phyloP scores from a whole-genome alignment of 2,797 vertebrate genomes.

The Salarias fasciatus region DNA sequence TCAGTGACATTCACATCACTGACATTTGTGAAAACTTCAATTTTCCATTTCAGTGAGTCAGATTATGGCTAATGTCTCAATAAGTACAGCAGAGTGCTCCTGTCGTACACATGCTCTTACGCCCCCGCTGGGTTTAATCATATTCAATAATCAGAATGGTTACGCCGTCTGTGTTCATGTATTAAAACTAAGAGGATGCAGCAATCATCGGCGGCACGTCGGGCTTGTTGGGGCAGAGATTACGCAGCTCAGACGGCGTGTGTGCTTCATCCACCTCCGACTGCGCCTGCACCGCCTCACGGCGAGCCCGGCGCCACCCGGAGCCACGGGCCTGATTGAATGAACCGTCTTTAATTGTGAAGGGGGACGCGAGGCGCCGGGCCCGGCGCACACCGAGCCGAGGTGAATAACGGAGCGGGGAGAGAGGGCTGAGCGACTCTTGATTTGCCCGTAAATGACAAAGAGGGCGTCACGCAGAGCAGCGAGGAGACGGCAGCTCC shows the following conservation, averaged over 20 bases:
- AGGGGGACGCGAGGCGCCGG: conserved; percentile 53
- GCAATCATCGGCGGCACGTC: conserved; percentile 58
- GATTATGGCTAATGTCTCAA: too few relatives aligned
- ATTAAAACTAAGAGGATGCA: conserved; percentile 45
- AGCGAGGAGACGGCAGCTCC: conserved; percentile 7
- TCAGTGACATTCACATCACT: not conserved
- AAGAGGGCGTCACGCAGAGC: conserved; percentile 27
- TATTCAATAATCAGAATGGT: conserved; percentile 62
- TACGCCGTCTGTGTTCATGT: conserved; percentile 31
- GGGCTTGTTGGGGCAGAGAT: conserved; percentile 52
- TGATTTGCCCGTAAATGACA: conserved; percentile 63
- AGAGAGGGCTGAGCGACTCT: conserved; percentile 40
- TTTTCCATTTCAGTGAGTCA: not conserved
- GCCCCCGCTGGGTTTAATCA: conserved; percentile 64
- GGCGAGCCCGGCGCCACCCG: conserved; percentile 48
- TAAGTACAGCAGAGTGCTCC: too few relatives aligned
- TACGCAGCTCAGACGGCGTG: conserved; percentile 48
- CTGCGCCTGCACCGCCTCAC: conserved; percentile 63
- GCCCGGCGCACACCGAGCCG: conserved; percentile 22
- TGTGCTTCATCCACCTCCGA: conserved; percentile 79
- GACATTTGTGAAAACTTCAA: not conserved
- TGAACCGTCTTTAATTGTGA: conserved; percentile 81
- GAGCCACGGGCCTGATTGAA: conserved; percentile 72
- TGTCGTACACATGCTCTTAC: conserved; percentile 15
- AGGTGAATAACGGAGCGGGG: conserved; percentile 53